Conservation (phyloP, 2,888 invertebrate species). For the Gibbula magus region DNA sequence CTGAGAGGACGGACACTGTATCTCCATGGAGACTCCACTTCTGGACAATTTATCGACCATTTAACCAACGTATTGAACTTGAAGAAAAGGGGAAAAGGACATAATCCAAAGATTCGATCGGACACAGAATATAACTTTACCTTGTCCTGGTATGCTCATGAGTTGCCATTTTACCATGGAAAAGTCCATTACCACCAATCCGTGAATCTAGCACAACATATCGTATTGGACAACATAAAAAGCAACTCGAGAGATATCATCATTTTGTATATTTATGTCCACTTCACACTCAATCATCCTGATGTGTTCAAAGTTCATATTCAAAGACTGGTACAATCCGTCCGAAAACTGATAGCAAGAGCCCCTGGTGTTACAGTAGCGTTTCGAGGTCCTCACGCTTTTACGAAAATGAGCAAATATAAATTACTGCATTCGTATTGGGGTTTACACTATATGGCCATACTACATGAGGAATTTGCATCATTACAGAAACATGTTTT, state of each 20-base stretch:
- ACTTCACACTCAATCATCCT: too few species aligned
- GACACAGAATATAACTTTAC: background rate
- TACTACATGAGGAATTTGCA: background rate
- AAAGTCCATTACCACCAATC: background rate
- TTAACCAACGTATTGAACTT: background rate
- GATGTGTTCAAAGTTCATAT: too few species aligned
- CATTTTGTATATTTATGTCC: too few species aligned
- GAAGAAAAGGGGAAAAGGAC: background rate
- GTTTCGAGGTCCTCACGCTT: background rate
- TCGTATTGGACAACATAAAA: background rate
- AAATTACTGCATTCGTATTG: too few species aligned
- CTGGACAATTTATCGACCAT: background rate
- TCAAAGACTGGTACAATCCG: background rate
- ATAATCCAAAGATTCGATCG: background rate
- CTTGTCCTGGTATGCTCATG: background rate
- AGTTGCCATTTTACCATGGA: background rate
- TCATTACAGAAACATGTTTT: background rate
- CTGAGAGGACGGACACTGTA: background rate
- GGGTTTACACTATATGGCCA: background rate
- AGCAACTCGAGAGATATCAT: too few species aligned
- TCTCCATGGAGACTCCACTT: background rate
- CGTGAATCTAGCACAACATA: background rate
- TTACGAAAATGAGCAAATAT: background rate
- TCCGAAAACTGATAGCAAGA: background rate
- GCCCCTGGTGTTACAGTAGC: background rate